A percentile compares a stretch with the other conserved stretches of the same genome.
Conservation (phyloP, 2,888 invertebrate species). For the Microctonus aethiopoides region DNA sequence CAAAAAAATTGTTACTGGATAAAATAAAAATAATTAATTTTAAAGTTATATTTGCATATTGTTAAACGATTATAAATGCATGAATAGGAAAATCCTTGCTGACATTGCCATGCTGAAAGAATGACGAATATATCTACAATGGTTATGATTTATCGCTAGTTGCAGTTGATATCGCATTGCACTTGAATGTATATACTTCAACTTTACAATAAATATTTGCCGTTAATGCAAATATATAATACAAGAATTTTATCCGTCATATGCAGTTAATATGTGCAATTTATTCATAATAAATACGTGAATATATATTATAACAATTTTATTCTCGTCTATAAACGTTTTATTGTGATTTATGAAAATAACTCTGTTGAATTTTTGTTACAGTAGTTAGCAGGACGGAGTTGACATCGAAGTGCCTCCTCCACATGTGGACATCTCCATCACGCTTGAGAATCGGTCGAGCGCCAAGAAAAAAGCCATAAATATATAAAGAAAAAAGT, state of each 20-base stretch:
- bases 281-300: neutral
- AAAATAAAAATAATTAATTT: too few relatives aligned
- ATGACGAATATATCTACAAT: conserved; percentile 7
- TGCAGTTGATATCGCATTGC: neutral
- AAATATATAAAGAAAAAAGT: neutral
- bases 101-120: neutral
- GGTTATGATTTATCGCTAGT: neutral
- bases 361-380: conserved; percentile 39
- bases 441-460: conserved; percentile 65
- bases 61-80: neutral
- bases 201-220: neutral
- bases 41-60: too few relatives aligned
- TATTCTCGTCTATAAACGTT: neutral
- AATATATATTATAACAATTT: neutral
- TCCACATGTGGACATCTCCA: conserved; percentile 68
- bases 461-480: conserved; percentile 66
- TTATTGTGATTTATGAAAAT: neutral
- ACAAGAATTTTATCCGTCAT: neutral
- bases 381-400: conserved; percentile 61
- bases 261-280: too few relatives aligned
- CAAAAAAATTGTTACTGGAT: too few relatives aligned
- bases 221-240: neutral
- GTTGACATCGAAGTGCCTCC: conserved; percentile 62
- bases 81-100: neutral
- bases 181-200: neutral